These are phyloP conservation scores for Ecliptopera silaceata DNA, from an alignment of 2,888 invertebrate species.

Conservation along the genomic window DNA sequence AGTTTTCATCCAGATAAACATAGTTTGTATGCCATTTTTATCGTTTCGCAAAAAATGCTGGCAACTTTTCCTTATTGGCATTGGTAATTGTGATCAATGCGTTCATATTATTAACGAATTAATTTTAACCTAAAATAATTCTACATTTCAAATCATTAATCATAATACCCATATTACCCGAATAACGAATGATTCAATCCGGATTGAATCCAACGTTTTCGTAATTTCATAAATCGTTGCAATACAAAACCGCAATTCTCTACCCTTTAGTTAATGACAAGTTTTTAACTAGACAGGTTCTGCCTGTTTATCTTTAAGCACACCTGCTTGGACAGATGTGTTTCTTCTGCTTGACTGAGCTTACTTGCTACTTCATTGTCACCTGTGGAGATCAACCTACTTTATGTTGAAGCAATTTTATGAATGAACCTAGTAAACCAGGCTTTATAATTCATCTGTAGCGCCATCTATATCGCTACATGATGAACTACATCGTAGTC, in stretches of 20 bases:
- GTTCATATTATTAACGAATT: neutral
- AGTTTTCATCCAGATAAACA: neutral
- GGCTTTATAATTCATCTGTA: too few species aligned
- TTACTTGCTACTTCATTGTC: neutral
- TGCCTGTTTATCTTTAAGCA: neutral
- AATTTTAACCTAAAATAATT: neutral
- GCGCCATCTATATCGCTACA: too few species aligned
- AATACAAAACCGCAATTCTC: too few species aligned
- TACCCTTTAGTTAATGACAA: neutral
- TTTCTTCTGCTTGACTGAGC: neutral
- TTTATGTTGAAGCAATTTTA: neutral
- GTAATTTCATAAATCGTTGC: too few species aligned
- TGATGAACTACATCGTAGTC: too few species aligned
- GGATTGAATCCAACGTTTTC: neutral
- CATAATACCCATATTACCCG: neutral
- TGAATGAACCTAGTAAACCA: neutral
- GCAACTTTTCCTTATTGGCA: slow-evolving; percentile 6
- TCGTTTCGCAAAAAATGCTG: slow-evolving; percentile 3
- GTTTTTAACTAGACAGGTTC: neutral
- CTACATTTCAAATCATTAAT: neutral
- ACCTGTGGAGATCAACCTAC: neutral
- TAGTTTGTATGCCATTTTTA: neutral
- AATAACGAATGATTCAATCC: neutral
- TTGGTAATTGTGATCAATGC: neutral
- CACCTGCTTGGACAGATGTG: slow-evolving; percentile 14